Evolutionary conservation across 1,140 invertebrate genomes (phyloP).

Genomic region (Heterodera carotae): DNA sequence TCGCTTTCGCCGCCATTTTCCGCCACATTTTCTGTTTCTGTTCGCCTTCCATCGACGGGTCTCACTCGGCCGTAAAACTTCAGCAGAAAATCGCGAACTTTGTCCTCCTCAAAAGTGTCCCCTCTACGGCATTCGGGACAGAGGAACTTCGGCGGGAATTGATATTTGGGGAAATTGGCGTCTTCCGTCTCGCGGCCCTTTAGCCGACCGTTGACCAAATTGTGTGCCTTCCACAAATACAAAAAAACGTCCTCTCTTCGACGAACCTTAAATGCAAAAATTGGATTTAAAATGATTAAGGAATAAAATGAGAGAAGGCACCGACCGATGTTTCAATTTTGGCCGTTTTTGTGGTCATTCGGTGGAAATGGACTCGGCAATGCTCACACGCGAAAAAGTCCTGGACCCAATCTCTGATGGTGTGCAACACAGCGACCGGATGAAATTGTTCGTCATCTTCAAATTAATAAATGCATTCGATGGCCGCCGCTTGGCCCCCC

Average conservation of each 20-base stretch:
- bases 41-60: slow-evolving; percentile 8
- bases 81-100: slow-evolving; percentile 40
- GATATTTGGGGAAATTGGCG: slow-evolving; percentile 61
- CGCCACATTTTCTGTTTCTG: too few relatives aligned
- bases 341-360: slow-evolving; percentile 62
- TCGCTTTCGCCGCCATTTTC: too few relatives aligned
- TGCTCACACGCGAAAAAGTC: slow-evolving; percentile 64
- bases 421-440: slow-evolving; percentile 53
- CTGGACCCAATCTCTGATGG: slow-evolving; percentile 61
- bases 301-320: slow-evolving; percentile 8
- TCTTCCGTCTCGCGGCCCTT: slow-evolving; percentile 61
- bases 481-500: not conserved
- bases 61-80: slow-evolving; percentile 47
- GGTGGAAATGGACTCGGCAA: slow-evolving; percentile 60
- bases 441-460: slow-evolving; percentile 47
- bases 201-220: slow-evolving; percentile 62
- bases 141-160: slow-evolving; percentile 62
- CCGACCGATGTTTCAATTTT: slow-evolving; percentile 57
- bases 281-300: slow-evolving; percentile 37
- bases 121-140: slow-evolving; percentile 59
- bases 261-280: slow-evolving; percentile 54
- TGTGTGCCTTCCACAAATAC: slow-evolving; percentile 63
- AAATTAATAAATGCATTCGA: slow-evolving; percentile 30
- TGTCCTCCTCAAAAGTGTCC: slow-evolving; percentile 33
- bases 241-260: slow-evolving; percentile 61